phyloP scores from a whole-genome alignment of 2,888 invertebrate genomes.

The Penaeus monodon region DNA sequence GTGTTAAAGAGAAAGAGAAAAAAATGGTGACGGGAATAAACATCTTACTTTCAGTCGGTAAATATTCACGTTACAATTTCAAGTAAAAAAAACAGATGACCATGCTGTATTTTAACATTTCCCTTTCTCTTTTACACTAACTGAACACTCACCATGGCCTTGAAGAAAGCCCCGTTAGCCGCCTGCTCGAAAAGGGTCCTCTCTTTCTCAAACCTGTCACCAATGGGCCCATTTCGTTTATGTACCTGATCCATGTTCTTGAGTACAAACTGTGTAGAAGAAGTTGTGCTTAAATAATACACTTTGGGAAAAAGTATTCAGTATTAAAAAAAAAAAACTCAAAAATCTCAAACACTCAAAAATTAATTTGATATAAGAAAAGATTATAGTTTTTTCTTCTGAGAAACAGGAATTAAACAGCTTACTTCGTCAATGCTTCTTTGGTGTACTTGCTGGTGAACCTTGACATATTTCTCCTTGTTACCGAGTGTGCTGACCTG shows the following conservation, averaged over 20 bases:
- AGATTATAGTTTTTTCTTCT: neutral
- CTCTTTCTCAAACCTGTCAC: constrained; percentile 13
- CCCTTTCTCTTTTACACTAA: too few species aligned
- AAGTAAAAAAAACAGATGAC: neutral
- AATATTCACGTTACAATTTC: neutral
- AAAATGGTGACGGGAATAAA: too few species aligned
- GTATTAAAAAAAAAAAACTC: too few species aligned
- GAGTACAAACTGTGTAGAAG: constrained; percentile 29
- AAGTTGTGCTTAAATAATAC: neutral
- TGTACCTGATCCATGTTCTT: constrained; percentile 17
- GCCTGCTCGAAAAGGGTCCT: constrained; percentile 25
- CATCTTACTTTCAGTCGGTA: too few species aligned
- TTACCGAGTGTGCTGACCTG: constrained; percentile 14
- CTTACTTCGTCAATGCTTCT: constrained; percentile 38
- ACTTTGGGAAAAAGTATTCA: too few species aligned
- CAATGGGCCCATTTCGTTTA: neutral
- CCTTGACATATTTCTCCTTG: constrained; percentile 13
- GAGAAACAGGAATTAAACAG: neutral
- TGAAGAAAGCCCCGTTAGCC: constrained; percentile 32
- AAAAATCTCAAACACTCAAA: too few species aligned
- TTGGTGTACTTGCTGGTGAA: neutral
- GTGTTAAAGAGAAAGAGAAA: neutral
- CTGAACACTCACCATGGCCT: constrained; percentile 35
- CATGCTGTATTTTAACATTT: too few species aligned
- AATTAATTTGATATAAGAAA: too few species aligned